Evolutionary conservation across 2,113 vertebrate species (phyloP), one percentile per base, ranked within the genome.

Genomic region (Piaya cayana): DNA sequence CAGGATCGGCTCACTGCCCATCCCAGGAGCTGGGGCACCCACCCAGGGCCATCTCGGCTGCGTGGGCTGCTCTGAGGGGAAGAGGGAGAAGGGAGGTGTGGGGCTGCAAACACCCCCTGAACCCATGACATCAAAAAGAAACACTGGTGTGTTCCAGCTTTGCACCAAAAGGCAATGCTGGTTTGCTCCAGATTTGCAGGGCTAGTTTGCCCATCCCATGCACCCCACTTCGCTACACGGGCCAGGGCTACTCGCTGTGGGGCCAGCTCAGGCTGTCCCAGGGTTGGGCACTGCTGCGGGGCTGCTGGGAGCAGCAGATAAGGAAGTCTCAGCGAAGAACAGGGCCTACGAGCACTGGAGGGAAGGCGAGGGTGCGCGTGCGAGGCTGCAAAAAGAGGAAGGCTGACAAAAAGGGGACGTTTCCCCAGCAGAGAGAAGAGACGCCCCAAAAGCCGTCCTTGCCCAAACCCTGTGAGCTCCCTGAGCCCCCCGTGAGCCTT

Each of bases 371-470:
- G 80, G 71, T 3, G 9, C 11, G 26, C 2, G 2, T 15, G 22
- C 1, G 5, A 71, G 65, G 82, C 78, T 49, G 74, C 5, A 8
- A 56, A 96, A 96, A 91, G 93, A 96, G 96, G 96, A 96, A 96
- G 96, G 87, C 36, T 4, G 30, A 42, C 78, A 70, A 34, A 75
- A 71, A 87, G 37, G 58, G 81, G 90, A 92, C 69, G 8, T 92
- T 92, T 92, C 72, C 29, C 65, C 62, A 86, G 52, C 67, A 30
- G 26, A 37, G 36, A 71, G 52, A 70, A 71, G 65, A 68, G 50
- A 62, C 2, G 0, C 17, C 50, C 37, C 37, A 52, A 80, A 81
- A 91, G 39, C 25, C 0, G 1, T 52, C 47, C 62, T 53, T 2
- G 1, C 50, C 34, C 7, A 2, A 49, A 30, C 13, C 3, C 68